phyloP scores from a whole-genome alignment of 2,113 vertebrate species.

The Gymnobelideus leadbeateri region DNA sequence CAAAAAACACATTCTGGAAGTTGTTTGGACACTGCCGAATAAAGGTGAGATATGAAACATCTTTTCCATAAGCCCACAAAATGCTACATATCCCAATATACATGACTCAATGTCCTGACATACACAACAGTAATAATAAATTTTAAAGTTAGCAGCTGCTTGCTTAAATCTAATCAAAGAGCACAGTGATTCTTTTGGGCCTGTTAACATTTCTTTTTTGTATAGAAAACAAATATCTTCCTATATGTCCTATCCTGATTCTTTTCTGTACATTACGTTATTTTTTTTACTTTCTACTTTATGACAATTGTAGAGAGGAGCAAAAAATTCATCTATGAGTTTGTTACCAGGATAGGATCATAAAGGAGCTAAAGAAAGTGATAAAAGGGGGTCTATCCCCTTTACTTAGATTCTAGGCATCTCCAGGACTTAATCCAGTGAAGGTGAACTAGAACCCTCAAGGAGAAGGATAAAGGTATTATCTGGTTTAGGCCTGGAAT shows the following conservation, averaged over 20 bases:
- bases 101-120: neutral
- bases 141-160: neutral
- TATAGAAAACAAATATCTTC: neutral
- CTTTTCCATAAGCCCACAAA: neutral
- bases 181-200: neutral
- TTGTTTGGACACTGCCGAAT: neutral
- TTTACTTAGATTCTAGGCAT: neutral
- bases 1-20: no score
- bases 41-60: neutral
- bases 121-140: neutral
- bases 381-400: neutral
- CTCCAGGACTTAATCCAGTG: neutral
- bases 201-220: neutral
- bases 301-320: neutral
- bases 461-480: neutral
- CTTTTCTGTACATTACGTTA: neutral
- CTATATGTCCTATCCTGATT: neutral
- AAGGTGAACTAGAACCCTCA: neutral
- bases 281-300: neutral
- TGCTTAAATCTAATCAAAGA: neutral
- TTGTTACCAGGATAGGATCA: neutral
- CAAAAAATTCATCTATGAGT: neutral
- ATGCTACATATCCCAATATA: neutral
- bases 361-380: neutral
- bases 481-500: neutral